Conservation (phyloP, 2,113 vertebrate genomes). For the Propithecus coquereli region DNA sequence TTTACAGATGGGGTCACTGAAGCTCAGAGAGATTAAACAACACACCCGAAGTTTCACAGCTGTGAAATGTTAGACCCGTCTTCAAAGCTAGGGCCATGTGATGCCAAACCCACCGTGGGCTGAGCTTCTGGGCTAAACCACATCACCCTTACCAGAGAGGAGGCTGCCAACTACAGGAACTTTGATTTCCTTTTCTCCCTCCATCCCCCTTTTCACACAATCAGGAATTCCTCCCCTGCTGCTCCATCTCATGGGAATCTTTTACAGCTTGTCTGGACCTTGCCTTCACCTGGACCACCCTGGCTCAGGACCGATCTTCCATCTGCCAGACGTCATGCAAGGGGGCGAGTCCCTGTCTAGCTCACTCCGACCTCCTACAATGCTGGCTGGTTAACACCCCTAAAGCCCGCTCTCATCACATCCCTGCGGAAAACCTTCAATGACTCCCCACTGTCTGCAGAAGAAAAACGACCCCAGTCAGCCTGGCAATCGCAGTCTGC, state of each 20-base stretch:
- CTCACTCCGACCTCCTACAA: rapidly evolving
- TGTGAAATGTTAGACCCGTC: background rate
- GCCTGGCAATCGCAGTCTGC: background rate
- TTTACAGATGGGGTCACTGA: background rate
- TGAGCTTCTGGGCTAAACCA: background rate
- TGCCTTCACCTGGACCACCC: background rate
- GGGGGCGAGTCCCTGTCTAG: background rate
- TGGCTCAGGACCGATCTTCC: background rate
- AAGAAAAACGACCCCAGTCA: background rate
- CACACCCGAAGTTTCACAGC: background rate
- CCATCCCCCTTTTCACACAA: background rate
- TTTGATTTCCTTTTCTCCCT: background rate
- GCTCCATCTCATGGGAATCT: no score
- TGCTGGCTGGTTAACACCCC: background rate
- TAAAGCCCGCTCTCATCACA: background rate
- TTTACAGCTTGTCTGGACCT: background rate
- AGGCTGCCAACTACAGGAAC: background rate
- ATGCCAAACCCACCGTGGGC: background rate
- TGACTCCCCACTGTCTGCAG: background rate
- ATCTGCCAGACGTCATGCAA: background rate
- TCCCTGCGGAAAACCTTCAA: background rate
- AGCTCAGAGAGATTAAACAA: background rate
- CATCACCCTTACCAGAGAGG: background rate
- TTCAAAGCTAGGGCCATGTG: background rate
- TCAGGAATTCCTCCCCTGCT: background rate